Evolutionary conservation across 2,797 vertebrate genomes (phyloP).

Genomic region (Malurus splendens): DNA sequence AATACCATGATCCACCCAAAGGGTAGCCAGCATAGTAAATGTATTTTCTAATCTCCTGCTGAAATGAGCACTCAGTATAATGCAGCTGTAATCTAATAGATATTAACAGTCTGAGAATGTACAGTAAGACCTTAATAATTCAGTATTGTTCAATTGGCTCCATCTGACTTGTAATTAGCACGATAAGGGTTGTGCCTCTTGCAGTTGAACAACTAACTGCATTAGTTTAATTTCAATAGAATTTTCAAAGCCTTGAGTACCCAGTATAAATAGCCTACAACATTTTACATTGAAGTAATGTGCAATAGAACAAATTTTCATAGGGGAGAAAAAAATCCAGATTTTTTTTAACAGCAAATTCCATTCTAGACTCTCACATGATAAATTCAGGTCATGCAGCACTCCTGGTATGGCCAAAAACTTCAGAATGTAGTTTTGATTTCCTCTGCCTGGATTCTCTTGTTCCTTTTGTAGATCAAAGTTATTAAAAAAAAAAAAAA

Average conservation of each 20-base stretch:
- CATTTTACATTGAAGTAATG: neutral
- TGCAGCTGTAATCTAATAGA: conserved; percentile 51
- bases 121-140: conserved; percentile 49
- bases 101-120: conserved; percentile 41
- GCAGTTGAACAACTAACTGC: neutral
- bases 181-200: neutral
- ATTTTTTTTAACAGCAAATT: neutral
- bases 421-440: neutral
- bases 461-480: neutral
- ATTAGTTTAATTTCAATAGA: neutral
- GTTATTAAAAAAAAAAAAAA: neutral
- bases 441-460: neutral
- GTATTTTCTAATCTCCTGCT: conserved; percentile 51
- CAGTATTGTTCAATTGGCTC: conserved; percentile 23
- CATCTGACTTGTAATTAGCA: conserved; percentile 24
- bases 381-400: neutral
- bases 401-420: neutral
- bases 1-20: conserved; percentile 39
- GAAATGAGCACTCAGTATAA: conserved; percentile 41
- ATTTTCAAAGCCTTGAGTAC: neutral
- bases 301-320: neutral
- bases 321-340: fast-evolving
- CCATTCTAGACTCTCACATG: neutral
- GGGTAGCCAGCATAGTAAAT: conserved; percentile 25
- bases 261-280: neutral